These are phyloP conservation scores for Ceratosolen fusciceps DNA, from an alignment of 1,140 invertebrate species.

Conservation along the genomic window DNA sequence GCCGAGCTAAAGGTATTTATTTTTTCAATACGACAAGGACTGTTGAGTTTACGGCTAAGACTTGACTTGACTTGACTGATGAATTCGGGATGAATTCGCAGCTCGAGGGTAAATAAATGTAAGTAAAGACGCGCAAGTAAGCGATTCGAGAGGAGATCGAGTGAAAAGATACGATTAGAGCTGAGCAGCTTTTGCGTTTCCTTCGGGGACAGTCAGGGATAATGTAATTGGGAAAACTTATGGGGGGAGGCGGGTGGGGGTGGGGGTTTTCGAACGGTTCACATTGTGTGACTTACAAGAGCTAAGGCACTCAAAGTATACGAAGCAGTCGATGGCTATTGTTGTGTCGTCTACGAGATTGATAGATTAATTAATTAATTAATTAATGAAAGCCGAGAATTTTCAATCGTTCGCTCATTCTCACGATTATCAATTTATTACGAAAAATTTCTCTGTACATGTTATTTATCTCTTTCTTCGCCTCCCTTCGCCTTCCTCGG, in stretches of 20 bases:
- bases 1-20: no score
- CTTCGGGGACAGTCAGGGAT: no score
- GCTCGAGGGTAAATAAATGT: no score
- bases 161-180: no score
- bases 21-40: no score
- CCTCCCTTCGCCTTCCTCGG: not conserved
- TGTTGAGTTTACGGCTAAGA: no score
- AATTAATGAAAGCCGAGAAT: slow-evolving; percentile 33
- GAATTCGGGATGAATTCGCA: no score
- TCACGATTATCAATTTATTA: slow-evolving; percentile 23
- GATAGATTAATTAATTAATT: slow-evolving; percentile 44
- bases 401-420: slow-evolving; percentile 38
- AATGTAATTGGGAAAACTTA: no score
- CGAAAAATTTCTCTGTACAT: slow-evolving; percentile 44
- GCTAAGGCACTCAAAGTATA: slow-evolving; percentile 51
- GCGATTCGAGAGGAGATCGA: no score
- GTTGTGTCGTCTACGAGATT: slow-evolving; percentile 42
- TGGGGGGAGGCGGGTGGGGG: not conserved
- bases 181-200: no score
- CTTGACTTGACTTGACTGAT: no score
- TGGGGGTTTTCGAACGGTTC: slow-evolving; percentile 2
- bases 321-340: slow-evolving; percentile 46
- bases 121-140: no score
- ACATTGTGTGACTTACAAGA: slow-evolving; percentile 45
- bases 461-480: slow-evolving; percentile 11